These are phyloP conservation scores for Branchellion lobata DNA, from an alignment of 2,888 invertebrate species.

Conservation along the genomic window DNA sequence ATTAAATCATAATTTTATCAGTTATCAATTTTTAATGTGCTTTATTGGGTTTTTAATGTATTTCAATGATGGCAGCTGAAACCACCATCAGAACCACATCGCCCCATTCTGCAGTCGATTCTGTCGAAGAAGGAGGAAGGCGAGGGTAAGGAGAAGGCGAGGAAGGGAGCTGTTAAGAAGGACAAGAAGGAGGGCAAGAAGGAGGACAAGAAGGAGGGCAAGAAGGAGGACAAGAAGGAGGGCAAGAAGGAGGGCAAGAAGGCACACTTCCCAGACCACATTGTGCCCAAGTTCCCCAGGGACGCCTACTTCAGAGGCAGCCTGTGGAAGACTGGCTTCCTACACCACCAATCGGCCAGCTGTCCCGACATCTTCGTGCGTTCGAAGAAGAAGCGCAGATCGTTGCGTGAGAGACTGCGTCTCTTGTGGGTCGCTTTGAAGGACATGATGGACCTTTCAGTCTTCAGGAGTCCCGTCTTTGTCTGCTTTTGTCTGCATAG, in stretches of 20 bases:
- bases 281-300: slow-evolving; percentile 55
- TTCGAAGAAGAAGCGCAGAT: background rate
- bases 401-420: slow-evolving; percentile 17
- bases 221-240: background rate
- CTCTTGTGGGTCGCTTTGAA: slow-evolving; percentile 54
- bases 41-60: too few relatives aligned
- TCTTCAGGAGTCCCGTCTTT: slow-evolving; percentile 57
- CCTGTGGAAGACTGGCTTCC: slow-evolving; percentile 51
- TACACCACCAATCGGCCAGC: slow-evolving; percentile 71
- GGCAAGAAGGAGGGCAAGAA: slow-evolving; percentile 12
- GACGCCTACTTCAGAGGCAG: slow-evolving; percentile 61
- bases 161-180: background rate
- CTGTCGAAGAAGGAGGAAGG: background rate
- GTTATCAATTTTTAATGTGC: too few relatives aligned
- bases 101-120: background rate
- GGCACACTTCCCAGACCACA: slow-evolving; percentile 40
- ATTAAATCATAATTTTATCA: too few relatives aligned
- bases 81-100: too few relatives aligned
- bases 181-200: background rate
- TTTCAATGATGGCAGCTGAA: too few relatives aligned
- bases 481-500: slow-evolving; percentile 72
- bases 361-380: slow-evolving; percentile 80
- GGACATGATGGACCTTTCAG: slow-evolving; percentile 57
- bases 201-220: background rate
- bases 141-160: background rate